phyloP scores from a whole-genome alignment of 2,113 vertebrate genomes.

The Zootoca vivipara region DNA sequence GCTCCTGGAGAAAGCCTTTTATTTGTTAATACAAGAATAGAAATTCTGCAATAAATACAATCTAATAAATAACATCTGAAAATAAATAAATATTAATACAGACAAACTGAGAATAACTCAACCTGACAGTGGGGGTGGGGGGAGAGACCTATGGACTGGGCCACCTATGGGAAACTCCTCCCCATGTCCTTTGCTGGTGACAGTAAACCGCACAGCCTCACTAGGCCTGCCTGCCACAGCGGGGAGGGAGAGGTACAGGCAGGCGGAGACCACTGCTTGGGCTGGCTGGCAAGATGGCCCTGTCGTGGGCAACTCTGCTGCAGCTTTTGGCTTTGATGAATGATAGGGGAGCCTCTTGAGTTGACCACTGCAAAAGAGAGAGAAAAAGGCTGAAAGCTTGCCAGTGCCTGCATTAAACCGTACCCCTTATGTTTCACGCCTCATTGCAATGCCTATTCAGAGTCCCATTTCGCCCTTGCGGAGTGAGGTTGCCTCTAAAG shows the following conservation, averaged over 20 bases:
- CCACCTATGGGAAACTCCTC: slow-evolving; percentile 42
- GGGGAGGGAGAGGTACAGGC: neutral
- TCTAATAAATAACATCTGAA: slow-evolving; percentile 85
- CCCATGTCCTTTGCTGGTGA: slow-evolving; percentile 27
- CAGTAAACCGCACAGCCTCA: slow-evolving; percentile 65
- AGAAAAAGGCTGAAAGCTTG: neutral
- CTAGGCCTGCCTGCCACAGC: neutral
- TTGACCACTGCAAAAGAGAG: neutral
- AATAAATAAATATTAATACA: slow-evolving; percentile 83
- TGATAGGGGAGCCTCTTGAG: neutral
- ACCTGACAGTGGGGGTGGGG: slow-evolving; percentile 43
- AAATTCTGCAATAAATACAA: slow-evolving; percentile 85
- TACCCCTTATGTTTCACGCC: neutral
- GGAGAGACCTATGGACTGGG: slow-evolving; percentile 46
- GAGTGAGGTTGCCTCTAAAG: neutral
- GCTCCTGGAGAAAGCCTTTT: slow-evolving; percentile 77
- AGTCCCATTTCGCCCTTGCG: neutral
- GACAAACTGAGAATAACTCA: slow-evolving; percentile 67
- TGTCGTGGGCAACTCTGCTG: neutral
- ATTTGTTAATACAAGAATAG: slow-evolving; percentile 85
- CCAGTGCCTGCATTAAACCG: neutral
- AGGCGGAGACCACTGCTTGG: neutral
- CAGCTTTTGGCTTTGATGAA: neutral
- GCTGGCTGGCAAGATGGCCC: neutral
- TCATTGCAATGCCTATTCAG: neutral